phyloP scores from a whole-genome alignment of 2,113 vertebrate genomes.

The Fregetta grallaria region DNA sequence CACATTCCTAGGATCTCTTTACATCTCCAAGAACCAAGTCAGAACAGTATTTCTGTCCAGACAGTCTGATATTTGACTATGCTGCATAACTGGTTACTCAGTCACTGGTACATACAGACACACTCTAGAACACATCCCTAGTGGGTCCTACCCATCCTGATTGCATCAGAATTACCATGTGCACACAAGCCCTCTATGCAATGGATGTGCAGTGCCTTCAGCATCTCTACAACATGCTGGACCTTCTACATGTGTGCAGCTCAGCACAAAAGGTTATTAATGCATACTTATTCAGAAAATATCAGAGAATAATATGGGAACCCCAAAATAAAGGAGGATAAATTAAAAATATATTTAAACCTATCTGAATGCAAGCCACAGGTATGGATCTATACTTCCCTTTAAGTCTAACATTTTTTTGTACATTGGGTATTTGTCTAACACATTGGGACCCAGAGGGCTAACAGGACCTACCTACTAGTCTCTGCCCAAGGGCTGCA shows the following conservation, averaged over 20 bases:
- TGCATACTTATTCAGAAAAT: background rate
- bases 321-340: background rate
- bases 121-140: background rate
- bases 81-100: background rate
- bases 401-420: background rate
- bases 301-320: background rate
- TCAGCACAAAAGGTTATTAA: background rate
- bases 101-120: accelerated
- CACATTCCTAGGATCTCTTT: background rate
- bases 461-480: background rate
- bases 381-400: background rate
- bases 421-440: background rate
- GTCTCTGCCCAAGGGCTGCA: background rate
- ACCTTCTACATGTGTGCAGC: background rate
- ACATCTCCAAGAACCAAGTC: background rate
- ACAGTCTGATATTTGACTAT: background rate
- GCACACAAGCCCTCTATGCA: background rate
- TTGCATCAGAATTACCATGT: background rate
- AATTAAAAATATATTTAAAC: background rate
- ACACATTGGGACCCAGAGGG: background rate
- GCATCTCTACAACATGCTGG: background rate
- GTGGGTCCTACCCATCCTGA: background rate
- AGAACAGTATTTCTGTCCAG: background rate
- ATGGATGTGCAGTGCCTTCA: background rate
- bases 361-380: background rate